A percentile compares a stretch with the other conserved stretches of the same genome.
These are phyloP conservation scores for Latrodectus hesperus DNA, from an alignment of 2,888 invertebrate species.

Conservation along the genomic window DNA sequence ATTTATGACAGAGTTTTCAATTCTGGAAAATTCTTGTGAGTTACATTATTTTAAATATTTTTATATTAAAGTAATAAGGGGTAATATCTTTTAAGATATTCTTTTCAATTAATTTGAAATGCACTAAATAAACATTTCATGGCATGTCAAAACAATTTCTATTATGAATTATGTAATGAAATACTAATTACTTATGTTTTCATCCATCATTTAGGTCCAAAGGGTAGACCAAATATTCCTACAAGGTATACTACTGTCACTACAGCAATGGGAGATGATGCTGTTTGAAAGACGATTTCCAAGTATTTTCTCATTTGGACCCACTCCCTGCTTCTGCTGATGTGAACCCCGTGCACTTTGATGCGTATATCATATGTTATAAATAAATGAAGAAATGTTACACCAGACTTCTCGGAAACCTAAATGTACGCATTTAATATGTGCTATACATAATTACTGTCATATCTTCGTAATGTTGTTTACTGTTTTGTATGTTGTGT, in stretches of 20 bases:
- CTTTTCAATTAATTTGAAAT: too few species aligned
- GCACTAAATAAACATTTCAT: too few species aligned
- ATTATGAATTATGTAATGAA: too few species aligned
- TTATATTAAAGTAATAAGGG: too few species aligned
- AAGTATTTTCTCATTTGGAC: background rate
- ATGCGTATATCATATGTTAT: background rate
- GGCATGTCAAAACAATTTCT: too few species aligned
- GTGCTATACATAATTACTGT: background rate
- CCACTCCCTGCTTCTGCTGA: constrained; percentile 13
- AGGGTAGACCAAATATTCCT: constrained; percentile 49
- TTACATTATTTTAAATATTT: too few species aligned
- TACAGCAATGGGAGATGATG: constrained; percentile 57
- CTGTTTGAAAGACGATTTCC: constrained; percentile 24
- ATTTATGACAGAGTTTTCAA: too few species aligned
- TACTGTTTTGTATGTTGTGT: background rate
- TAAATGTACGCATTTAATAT: background rate
- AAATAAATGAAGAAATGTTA: background rate
- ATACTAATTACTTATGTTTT: too few species aligned
- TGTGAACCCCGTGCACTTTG: background rate
- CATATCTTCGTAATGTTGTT: background rate
- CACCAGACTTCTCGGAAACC: background rate
- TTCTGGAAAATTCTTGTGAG: too few species aligned
- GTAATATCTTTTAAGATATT: too few species aligned
- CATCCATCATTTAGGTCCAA: constrained; percentile 24
- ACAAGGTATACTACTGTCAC: constrained; percentile 64